phyloP scores from a whole-genome alignment of 2,888 invertebrate species.

The Sinodicranocentrus sp. region DNA sequence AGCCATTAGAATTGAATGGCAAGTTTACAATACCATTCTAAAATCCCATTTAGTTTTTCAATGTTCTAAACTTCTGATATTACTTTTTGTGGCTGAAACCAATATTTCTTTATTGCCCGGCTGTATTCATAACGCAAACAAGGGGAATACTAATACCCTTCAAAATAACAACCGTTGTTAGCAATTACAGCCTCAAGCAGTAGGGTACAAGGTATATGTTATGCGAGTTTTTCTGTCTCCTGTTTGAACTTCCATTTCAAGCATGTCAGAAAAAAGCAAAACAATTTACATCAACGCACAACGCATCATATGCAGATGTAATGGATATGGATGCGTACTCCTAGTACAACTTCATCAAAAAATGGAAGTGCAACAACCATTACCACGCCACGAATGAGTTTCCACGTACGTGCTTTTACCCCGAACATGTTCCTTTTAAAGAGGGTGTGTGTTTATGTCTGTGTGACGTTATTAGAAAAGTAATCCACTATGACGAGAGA shows the following conservation, averaged over 20 bases:
- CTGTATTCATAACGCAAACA: background rate
- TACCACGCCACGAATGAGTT: background rate
- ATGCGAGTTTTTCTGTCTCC: background rate
- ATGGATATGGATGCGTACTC: no score
- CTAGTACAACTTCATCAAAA: no score
- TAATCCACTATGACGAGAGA: slow-evolving; percentile 22
- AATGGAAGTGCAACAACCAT: no score
- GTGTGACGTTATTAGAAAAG: slow-evolving; percentile 54
- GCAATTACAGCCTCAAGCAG: slow-evolving; percentile 53
- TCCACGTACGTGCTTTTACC: background rate
- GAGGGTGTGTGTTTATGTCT: slow-evolving; percentile 37
- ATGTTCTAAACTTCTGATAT: background rate
- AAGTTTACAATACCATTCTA: no score
- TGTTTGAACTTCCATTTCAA: slow-evolving; percentile 4
- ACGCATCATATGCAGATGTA: background rate
- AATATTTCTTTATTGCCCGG: slow-evolving; percentile 1
- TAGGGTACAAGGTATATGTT: slow-evolving; percentile 54
- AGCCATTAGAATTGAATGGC: no score
- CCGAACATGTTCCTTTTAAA: background rate
- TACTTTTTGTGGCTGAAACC: slow-evolving; percentile 5
- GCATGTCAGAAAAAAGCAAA: background rate
- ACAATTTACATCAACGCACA: background rate
- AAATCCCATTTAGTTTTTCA: slow-evolving; percentile 1
- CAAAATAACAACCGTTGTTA: slow-evolving; percentile 55
- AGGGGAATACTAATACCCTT: background rate